Evolutionary conservation across 2,113 vertebrate species (phyloP).

Genomic region (Sapajus apella): DNA sequence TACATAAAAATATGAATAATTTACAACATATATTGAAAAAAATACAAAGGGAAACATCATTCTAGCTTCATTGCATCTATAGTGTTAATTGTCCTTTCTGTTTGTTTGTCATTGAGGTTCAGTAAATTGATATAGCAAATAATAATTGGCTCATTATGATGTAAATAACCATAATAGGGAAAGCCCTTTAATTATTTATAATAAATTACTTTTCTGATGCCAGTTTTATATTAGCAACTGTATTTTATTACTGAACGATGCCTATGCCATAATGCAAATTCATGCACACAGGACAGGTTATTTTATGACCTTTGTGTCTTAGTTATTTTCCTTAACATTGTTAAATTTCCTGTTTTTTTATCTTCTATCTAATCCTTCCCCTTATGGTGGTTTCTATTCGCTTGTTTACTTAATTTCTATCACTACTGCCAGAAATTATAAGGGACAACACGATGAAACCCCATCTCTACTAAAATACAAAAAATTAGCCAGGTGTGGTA

Average conservation of each 20-base stretch:
- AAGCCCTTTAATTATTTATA: slow-evolving; percentile 62
- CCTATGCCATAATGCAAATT: neutral
- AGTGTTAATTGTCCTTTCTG: slow-evolving; percentile 51
- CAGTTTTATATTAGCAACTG: slow-evolving; percentile 47
- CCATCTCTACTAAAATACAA: no score
- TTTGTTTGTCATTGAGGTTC: slow-evolving; percentile 13
- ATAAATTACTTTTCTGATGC: slow-evolving; percentile 41
- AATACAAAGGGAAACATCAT: slow-evolving; percentile 34
- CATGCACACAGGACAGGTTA: neutral
- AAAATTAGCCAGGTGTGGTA: no score
- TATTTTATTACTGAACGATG: slow-evolving; percentile 34
- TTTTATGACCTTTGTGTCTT: neutral
- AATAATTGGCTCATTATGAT: slow-evolving; percentile 66
- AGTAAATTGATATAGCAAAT: slow-evolving; percentile 52
- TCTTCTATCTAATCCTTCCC: neutral
- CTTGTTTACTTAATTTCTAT: neutral
- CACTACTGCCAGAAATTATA: neutral
- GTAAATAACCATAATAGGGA: slow-evolving; percentile 49
- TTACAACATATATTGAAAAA: slow-evolving; percentile 53
- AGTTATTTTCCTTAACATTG: neutral
- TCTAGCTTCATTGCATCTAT: neutral
- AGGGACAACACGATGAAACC: no score
- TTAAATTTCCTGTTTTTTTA: neutral
- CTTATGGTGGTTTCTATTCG: neutral
- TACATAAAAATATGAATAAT: slow-evolving; percentile 47